Percentiles rank a stretch among this genome's conserved stretches.
phyloP scores from a whole-genome alignment of 2,797 vertebrate species.

The Nannoperca obscura region DNA sequence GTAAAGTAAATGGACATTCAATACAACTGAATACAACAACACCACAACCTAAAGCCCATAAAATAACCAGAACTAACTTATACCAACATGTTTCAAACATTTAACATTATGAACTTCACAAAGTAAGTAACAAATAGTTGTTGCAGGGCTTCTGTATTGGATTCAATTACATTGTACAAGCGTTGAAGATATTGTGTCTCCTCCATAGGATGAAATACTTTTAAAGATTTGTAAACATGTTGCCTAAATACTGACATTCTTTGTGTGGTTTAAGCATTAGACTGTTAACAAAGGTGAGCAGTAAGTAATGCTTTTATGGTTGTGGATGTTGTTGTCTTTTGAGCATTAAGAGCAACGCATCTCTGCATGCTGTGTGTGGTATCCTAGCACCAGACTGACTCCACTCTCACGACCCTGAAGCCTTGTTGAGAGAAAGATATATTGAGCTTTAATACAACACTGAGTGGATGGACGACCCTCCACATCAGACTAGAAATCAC shows the following conservation, averaged over 20 bases:
- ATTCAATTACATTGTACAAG: neutral
- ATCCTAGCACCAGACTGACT: slow-evolving; percentile 51
- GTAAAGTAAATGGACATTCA: neutral
- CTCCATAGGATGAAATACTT: neutral
- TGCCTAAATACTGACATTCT: neutral
- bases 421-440: slow-evolving; percentile 54
- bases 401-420: slow-evolving; percentile 3
- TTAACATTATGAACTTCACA: neutral
- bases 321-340: slow-evolving; percentile 36
- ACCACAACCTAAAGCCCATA: neutral
- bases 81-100: neutral
- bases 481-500: slow-evolving; percentile 56
- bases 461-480: slow-evolving; percentile 43
- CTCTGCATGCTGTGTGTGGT: slow-evolving; percentile 47
- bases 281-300: slow-evolving; percentile 30
- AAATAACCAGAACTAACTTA: neutral
- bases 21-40: neutral
- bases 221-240: neutral
- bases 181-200: neutral
- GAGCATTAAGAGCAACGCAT: slow-evolving; percentile 45
- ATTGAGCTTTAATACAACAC: slow-evolving; percentile 47
- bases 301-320: slow-evolving; percentile 45
- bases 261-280: neutral
- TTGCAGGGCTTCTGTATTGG: neutral
- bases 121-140: neutral